Evolutionary conservation across 2,888 invertebrate species (phyloP).

Genomic region (Galerucella nymphaeae): DNA sequence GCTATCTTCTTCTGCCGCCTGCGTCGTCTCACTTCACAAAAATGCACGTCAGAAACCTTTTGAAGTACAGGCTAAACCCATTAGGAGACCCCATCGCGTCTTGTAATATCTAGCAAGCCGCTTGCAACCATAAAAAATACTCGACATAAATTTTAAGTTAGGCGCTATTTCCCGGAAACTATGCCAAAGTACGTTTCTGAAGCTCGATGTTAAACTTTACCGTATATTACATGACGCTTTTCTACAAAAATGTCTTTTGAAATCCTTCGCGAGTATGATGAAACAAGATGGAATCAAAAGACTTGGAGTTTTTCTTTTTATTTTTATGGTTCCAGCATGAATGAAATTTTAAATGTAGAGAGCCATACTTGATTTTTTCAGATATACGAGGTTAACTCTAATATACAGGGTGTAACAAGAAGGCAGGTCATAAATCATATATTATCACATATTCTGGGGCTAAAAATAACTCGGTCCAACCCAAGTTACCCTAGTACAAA

Average conservation of each 20-base stretch:
- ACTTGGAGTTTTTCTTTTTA: background rate
- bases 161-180: slow-evolving; percentile 60
- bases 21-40: slow-evolving; percentile 46
- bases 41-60: slow-evolving; percentile 57
- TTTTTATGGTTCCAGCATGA: background rate
- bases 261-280: slow-evolving; percentile 13
- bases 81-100: slow-evolving; percentile 60
- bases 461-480: too few relatives aligned
- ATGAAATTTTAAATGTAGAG: background rate
- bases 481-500: too few relatives aligned
- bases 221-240: slow-evolving; percentile 25
- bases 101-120: slow-evolving; percentile 59
- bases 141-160: slow-evolving; percentile 55
- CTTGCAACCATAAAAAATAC: slow-evolving; percentile 60
- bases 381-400: background rate
- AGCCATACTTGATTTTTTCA: background rate
- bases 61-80: slow-evolving; percentile 61
- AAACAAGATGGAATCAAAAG: slow-evolving; percentile 1
- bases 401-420: too few relatives aligned
- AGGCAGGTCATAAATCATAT: too few relatives aligned
- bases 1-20: slow-evolving; percentile 31
- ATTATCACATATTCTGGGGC: too few relatives aligned
- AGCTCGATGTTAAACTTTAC: slow-evolving; percentile 27
- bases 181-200: slow-evolving; percentile 35
- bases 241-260: slow-evolving; percentile 19